Conservation (phyloP, 2,888 invertebrate genomes). For the Ptilodon capucinus region DNA sequence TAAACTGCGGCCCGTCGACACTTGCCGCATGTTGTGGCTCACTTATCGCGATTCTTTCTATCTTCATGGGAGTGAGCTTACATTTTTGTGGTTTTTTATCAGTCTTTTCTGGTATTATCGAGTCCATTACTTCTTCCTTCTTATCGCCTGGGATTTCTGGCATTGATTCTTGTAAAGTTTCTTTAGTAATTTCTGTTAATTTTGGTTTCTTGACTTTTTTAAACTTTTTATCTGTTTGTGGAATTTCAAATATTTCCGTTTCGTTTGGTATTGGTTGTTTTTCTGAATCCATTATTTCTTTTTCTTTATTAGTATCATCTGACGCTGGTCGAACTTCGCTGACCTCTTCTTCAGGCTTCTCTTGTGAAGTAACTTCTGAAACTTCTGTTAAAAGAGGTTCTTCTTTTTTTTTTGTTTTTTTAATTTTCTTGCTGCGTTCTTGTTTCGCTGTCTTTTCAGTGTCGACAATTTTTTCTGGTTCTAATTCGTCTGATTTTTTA, state of each 20-base stretch:
- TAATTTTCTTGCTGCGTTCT: constrained; percentile 22
- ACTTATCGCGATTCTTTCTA: constrained; percentile 85
- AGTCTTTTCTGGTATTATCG: constrained; percentile 27
- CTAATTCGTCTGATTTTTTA: constrained; percentile 40
- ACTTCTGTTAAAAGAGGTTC: background rate
- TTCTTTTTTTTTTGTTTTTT: constrained; percentile 22
- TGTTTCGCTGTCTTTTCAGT: constrained; percentile 22
- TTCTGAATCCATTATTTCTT: constrained; percentile 4
- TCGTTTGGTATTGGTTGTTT: background rate
- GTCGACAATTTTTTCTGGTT: constrained; percentile 29
- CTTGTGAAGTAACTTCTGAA: constrained; percentile 4
- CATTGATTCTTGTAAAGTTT: constrained; percentile 6
- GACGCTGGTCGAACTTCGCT: constrained; percentile 5
- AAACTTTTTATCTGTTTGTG: constrained; percentile 10
- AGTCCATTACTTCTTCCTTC: constrained; percentile 24
- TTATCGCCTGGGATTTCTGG: constrained; percentile 15
- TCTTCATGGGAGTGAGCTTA: constrained; percentile 79
- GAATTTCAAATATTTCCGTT: background rate
- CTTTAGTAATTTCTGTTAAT: constrained; percentile 3
- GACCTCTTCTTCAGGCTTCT: constrained; percentile 3
- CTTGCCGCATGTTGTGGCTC: constrained; percentile 85
- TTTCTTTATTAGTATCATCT: background rate
- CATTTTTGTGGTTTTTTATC: constrained; percentile 45
- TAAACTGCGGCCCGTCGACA: constrained; percentile 83
- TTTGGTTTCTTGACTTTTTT: constrained; percentile 16